Base-by-base conservation (phyloP, 1,140 invertebrate species). In the Adoxophyes honmai region DNA sequence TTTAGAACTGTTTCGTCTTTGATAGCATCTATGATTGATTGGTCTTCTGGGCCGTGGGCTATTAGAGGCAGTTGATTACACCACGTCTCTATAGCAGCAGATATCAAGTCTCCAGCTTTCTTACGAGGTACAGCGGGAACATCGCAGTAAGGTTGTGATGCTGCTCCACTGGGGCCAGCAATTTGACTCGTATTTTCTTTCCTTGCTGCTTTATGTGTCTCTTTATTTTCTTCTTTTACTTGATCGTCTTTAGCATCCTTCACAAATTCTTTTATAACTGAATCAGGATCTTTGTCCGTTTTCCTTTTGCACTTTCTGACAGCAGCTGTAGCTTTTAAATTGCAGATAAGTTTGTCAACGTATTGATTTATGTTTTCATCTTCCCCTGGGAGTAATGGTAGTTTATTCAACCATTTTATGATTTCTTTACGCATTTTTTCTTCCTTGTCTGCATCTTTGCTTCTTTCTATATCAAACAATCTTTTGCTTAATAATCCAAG, bases 351-450 rank as follows among this genome's bases (percentile, higher is more conserved):
- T 51, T 67, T 48, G 9, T 63, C 39, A 7, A 60, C 62, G 42
- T 65, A 67, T 42, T 62, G 16, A 38, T 70, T 56, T 8, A 71
- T 14, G 39, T 68, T 66, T 21, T 44, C 34, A 42, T 59, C 37
- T 18, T 72, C 54, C 8, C 36, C 42, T 4, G 64, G 18, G 21
- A 57, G 8, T 6, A 81, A 33, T 9, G 75, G 75, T 34, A 80
- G 52, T 57, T 66, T 73, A 5, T 58, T 6, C 10, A 75, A 55
- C 69, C 69, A 73, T 64, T 74, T 78, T 0, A 9, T 54, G 14
- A 74, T 75, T 69, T 80, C 71, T 58, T 65, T 71, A 5, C 59
- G 54, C n/a, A 74, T 70, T 57, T 62, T 65, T 4, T 60, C 56
- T 5, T 71, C 66, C 16, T 42, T 4, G 5, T 61, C 34, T 10